Evolutionary conservation across 2,888 invertebrate species (phyloP).

Genomic region (Griposia aprilina): DNA sequence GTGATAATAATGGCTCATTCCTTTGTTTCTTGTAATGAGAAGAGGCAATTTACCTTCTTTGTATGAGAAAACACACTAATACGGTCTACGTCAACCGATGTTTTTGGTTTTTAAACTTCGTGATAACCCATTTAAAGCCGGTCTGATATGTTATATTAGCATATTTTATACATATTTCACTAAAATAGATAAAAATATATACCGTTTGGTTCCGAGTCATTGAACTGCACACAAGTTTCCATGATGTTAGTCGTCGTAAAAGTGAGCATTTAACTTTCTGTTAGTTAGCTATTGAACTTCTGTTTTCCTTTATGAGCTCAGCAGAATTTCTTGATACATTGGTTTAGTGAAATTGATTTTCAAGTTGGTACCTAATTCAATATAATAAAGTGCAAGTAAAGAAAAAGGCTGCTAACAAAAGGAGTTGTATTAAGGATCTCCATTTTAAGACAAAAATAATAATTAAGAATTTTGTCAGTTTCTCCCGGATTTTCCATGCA

Average conservation of each 20-base stretch:
- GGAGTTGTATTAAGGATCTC: too few species aligned
- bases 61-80: neutral
- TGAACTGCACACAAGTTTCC: conserved; percentile 45
- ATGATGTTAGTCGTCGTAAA: conserved; percentile 18
- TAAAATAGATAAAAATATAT: conserved; percentile 46
- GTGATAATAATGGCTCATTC: too few species aligned
- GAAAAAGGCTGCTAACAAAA: too few species aligned
- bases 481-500: too few species aligned
- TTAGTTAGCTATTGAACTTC: conserved; percentile 10
- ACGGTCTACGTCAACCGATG: neutral
- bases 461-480: too few species aligned
- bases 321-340: neutral
- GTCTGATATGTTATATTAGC: conserved; percentile 33
- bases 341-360: neutral
- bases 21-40: too few species aligned
- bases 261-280: conserved; percentile 40
- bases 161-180: conserved; percentile 53
- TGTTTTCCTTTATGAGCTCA: neutral
- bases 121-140: neutral
- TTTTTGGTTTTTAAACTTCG: neutral
- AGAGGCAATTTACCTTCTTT: too few species aligned
- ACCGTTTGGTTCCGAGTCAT: conserved; percentile 58
- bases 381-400: too few species aligned
- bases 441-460: too few species aligned
- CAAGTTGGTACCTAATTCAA: neutral